Base-by-base conservation (phyloP, 1,140 invertebrate genomes). In the Copidosoma floridanum region DNA sequence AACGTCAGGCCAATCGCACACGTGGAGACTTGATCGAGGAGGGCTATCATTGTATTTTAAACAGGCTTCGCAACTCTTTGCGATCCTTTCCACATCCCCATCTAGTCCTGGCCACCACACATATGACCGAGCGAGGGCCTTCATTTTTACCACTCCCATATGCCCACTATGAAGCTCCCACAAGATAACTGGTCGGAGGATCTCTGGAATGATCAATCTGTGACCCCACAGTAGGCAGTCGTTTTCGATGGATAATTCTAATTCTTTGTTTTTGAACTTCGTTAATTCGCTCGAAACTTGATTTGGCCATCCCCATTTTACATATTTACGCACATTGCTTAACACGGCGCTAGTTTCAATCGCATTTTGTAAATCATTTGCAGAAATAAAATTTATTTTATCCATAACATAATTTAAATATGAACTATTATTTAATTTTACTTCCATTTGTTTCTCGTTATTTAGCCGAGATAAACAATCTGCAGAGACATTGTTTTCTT, bases 131-230 rank as follows among this genome's bases (percentile, higher is more conserved):
- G n/a, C n/a, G n/a, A n/a, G n/a, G n/a, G n/a, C n/a, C n/a, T n/a
- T n/a, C n/a, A n/a, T n/a, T 35, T 63, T 64, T 18, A 67, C 63
- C 1, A 71, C 62, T 20, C 68, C 72, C 18, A 61, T 57, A 43
- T 73, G 72, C 6, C 64, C 62, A 14, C 58, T 61, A 56, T 73
- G 71, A 21, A 75, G 57, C 55, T 73, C 66, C 26, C 61, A 44
- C 43, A 75, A 44, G 18, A 73, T 27, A 0, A 11, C 27, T 4
- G 44, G n/a, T 21, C 65, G 55, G 18, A 63, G 64, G 10, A 21
- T 46, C 14, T 8, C 27, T 4, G 71, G 69, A 29, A 74, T 52
- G 2, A 71, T 56, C 6, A 74, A 55, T 21, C 67, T 44, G 57
- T 72, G 66, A 3, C 69, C 69, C 68, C 69, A 74, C 37, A 70